Evolutionary conservation across 1,140 invertebrate species (phyloP).

Genomic region (Phenacoccus solenopsis): DNA sequence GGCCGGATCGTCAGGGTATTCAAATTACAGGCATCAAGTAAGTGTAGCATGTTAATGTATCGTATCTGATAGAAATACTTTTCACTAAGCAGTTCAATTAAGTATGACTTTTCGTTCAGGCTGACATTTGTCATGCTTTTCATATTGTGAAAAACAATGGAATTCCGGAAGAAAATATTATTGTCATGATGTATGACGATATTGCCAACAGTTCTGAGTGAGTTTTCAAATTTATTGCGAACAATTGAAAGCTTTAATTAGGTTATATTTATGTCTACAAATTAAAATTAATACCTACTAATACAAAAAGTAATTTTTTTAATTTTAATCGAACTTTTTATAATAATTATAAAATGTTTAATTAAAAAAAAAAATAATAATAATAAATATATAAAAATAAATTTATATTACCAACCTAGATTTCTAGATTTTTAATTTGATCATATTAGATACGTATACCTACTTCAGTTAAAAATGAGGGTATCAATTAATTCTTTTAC

Average conservation of each 20-base stretch:
- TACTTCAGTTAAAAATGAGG: no score
- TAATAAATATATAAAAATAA: no score
- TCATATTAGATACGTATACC: no score
- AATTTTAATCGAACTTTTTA: not conserved
- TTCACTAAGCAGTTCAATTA: not conserved
- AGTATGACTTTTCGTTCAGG: slow-evolving; percentile 32
- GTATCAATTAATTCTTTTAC: no score
- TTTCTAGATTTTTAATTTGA: no score
- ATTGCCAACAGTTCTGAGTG: slow-evolving; percentile 42
- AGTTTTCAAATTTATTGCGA: not conserved
- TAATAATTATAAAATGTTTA: not conserved
- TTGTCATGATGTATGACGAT: slow-evolving; percentile 53
- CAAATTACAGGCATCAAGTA: slow-evolving; percentile 50
- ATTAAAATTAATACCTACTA: no score
- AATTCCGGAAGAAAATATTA: slow-evolving; percentile 44
- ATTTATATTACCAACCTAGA: no score
- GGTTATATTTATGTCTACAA: no score
- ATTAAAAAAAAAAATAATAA: no score
- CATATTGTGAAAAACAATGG: slow-evolving; percentile 40
- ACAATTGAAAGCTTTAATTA: no score
- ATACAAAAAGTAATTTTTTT: not conserved
- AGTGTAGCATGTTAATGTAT: not conserved
- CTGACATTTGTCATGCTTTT: slow-evolving; percentile 49
- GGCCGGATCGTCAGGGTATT: slow-evolving; percentile 43
- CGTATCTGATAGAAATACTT: not conserved